These are phyloP conservation scores for Amphimallon solstitiale DNA, from an alignment of 2,888 invertebrate species.

Conservation along the genomic window DNA sequence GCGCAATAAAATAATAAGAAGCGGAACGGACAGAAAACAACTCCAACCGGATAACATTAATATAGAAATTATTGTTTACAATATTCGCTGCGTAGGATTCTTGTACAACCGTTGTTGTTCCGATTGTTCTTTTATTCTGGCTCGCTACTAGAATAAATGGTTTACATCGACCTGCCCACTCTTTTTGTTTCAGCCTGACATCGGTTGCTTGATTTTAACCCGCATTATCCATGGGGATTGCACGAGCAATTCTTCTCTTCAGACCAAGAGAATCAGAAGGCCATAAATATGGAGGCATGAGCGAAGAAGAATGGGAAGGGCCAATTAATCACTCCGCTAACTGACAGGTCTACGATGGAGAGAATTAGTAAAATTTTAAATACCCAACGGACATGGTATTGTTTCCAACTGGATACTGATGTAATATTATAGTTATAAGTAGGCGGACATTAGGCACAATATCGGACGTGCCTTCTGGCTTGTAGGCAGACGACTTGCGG, in stretches of 20 bases:
- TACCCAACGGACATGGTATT: neutral
- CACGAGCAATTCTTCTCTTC: neutral
- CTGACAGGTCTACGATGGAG: constrained; percentile 2
- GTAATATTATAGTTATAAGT: neutral
- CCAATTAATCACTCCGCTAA: constrained; percentile 4
- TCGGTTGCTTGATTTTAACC: no score
- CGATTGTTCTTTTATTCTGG: no score
- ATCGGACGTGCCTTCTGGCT: neutral
- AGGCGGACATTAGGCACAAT: no score
- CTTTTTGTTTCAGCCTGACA: no score
- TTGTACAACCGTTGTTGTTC: neutral
- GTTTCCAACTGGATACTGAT: neutral
- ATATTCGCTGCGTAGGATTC: neutral
- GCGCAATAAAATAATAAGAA: constrained; percentile 2
- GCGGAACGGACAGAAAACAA: neutral
- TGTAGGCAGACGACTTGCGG: constrained; percentile 7
- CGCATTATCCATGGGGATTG: neutral
- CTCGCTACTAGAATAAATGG: no score
- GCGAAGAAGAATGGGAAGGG: neutral
- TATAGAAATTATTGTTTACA: neutral
- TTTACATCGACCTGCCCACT: no score
- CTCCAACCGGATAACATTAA: neutral
- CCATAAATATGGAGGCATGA: no score
- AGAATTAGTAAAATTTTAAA: constrained; percentile 7
- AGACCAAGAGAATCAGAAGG: neutral